Evolutionary conservation across 2,888 invertebrate genomes (phyloP).

Genomic region (Linnaemya tessellans): DNA sequence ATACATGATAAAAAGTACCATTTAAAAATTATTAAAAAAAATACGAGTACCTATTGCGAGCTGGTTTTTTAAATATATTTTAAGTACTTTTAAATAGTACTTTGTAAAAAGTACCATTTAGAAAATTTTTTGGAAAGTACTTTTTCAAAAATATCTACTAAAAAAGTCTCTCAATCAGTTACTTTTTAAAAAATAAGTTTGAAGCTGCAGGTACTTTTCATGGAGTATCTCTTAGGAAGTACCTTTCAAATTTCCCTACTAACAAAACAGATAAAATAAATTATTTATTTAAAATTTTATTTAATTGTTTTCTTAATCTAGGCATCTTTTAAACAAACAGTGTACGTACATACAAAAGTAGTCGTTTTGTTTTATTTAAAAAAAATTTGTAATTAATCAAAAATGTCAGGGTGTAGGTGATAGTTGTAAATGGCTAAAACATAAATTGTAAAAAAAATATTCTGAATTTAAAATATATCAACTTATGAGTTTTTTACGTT

Average conservation of each 20-base stretch:
- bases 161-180: too few relatives aligned
- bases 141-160: too few relatives aligned
- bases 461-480: not conserved
- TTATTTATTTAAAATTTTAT: not conserved
- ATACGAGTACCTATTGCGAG: too few relatives aligned
- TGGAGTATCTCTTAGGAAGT: not conserved
- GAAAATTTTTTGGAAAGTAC: too few relatives aligned
- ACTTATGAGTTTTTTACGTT: not conserved
- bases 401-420: conserved; percentile 23
- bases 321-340: not conserved
- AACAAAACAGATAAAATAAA: not conserved
- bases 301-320: not conserved
- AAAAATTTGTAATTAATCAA: conserved; percentile 20
- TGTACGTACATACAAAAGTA: too few relatives aligned
- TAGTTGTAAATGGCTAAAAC: not conserved
- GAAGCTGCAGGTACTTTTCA: too few relatives aligned
- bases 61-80: too few relatives aligned
- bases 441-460: not conserved
- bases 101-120: too few relatives aligned
- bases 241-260: not conserved
- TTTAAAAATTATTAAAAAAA: too few relatives aligned
- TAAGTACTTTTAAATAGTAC: too few relatives aligned
- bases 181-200: too few relatives aligned
- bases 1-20: too few relatives aligned
- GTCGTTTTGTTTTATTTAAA: not conserved